Base-by-base conservation (phyloP, 1,140 invertebrate genomes). In the Cyphomyrmex costatus region DNA sequence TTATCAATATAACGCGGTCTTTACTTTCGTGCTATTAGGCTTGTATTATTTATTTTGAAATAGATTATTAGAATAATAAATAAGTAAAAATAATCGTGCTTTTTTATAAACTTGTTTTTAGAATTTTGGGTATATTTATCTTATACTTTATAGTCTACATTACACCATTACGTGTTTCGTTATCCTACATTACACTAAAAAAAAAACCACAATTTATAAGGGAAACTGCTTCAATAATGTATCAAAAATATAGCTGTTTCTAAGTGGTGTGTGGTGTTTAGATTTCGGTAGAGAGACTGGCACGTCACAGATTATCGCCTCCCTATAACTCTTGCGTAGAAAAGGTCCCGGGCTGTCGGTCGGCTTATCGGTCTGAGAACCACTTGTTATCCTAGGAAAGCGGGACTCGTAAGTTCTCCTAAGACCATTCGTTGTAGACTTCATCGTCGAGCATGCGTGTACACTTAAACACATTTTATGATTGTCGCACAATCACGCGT, bases 291-390 rank as follows among this genome's bases (percentile, higher is more conserved):
- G 49, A 65, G 33, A 73, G 36, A 65, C 68, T 60, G 21, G 42
- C 21, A 71, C 58, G 82, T 53, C 49, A 53, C 49, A 1, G 46
- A 63, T 88, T 91, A 86, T 88, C 86, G 82, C 51, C 87, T 88
- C 70, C 49, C 68, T 73, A 86, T 89, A 91, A 91, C 53, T 88
- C 83, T 88, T 49, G 65, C 61, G 30, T 86, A 53, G 70, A 88
- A 89, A 91, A 90, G 83, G 51, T 84, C 51, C 21, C 33, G 24
- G 16, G 60, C 70, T 71, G 46, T 71, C 68, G 73, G 56, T 51
- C 58, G 21, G 53, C 77, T 93, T 92, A 93, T 93, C 91, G 84
- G 60, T 76, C 36, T 92, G 79, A 88, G 87, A 92, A 86, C 83
- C 86, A 86, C 90, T 91, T 83, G 87, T 79, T 61, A 49, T 36